These are phyloP conservation scores for Caerostris extrusa DNA, from an alignment of 1,140 invertebrate genomes.

Conservation along the genomic window DNA sequence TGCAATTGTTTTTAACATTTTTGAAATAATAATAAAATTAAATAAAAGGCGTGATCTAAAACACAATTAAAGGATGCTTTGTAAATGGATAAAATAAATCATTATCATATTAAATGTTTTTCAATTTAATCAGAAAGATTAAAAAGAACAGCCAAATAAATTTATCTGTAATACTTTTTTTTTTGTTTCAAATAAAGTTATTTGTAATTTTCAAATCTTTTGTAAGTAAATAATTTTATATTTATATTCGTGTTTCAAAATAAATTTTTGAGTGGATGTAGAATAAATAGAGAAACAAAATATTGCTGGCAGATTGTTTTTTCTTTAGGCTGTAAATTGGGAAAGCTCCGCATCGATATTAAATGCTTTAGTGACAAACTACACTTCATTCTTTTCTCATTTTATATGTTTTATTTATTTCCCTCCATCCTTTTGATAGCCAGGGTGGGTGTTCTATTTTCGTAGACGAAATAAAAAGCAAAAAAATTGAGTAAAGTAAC, in stretches of 20 bases:
- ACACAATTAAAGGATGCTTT: no score
- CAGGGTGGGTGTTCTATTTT: slow-evolving; percentile 5
- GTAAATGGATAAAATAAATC: no score
- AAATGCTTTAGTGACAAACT: slow-evolving; percentile 33
- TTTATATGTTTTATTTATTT: not conserved
- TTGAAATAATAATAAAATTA: no score
- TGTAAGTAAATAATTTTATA: no score
- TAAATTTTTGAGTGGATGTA: not conserved
- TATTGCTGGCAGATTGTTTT: not conserved
- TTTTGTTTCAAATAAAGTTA: no score
- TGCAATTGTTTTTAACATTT: no score
- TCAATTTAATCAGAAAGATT: no score
- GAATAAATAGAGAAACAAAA: not conserved
- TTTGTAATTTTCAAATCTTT: no score
- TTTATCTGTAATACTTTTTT: no score
- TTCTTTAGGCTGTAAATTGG: not conserved
- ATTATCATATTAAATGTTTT: no score
- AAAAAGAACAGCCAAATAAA: no score
- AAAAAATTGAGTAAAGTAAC: slow-evolving; percentile 40
- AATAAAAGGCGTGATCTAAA: no score
- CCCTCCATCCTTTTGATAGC: not conserved
- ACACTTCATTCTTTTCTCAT: not conserved
- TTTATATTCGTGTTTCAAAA: not conserved
- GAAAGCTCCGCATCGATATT: not conserved
- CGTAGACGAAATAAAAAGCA: slow-evolving; percentile 20